Evolutionary conservation across 1,140 invertebrate genomes (phyloP).

Genomic region (Drosophila kikkawai): DNA sequence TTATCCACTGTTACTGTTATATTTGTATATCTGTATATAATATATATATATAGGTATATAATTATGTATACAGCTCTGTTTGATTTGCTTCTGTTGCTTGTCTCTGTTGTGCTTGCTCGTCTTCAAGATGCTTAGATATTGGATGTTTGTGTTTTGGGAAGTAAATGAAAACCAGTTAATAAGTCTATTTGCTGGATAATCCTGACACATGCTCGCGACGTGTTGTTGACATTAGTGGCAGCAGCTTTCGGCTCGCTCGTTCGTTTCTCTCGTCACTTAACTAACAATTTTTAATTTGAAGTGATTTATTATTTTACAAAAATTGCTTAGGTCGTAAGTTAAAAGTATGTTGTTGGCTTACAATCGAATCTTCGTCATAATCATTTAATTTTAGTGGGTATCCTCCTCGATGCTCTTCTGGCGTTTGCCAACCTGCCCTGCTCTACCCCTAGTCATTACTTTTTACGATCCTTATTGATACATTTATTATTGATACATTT

Average conservation of each 20-base stretch:
- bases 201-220: slow-evolving; percentile 6
- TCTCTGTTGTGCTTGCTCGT: slow-evolving; percentile 34
- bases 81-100: slow-evolving; percentile 81
- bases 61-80: slow-evolving; percentile 81
- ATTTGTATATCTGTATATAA: slow-evolving; percentile 72
- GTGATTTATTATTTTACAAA: slow-evolving; percentile 78
- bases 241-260: slow-evolving; percentile 40
- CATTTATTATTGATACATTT: slow-evolving; percentile 64
- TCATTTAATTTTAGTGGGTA: slow-evolving; percentile 65
- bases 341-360: slow-evolving; percentile 82
- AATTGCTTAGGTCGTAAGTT: slow-evolving; percentile 78
- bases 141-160: slow-evolving; percentile 4
- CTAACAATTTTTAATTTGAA: slow-evolving; percentile 69
- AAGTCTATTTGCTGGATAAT: neutral
- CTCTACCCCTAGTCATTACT: slow-evolving; percentile 50
- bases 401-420: slow-evolving; percentile 29
- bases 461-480: slow-evolving; percentile 21
- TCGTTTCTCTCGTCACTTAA: slow-evolving; percentile 50
- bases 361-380: slow-evolving; percentile 73
- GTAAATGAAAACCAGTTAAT: slow-evolving; percentile 19
- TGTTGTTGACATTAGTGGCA: slow-evolving; percentile 56
- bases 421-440: slow-evolving; percentile 44
- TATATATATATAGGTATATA: slow-evolving; percentile 73
- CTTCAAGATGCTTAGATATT: neutral
- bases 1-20: slow-evolving; percentile 71